Percentiles rank a stretch among this genome's conserved stretches.
These are phyloP conservation scores for Corbicula japonica DNA, from an alignment of 2,888 invertebrate species.

Conservation along the genomic window DNA sequence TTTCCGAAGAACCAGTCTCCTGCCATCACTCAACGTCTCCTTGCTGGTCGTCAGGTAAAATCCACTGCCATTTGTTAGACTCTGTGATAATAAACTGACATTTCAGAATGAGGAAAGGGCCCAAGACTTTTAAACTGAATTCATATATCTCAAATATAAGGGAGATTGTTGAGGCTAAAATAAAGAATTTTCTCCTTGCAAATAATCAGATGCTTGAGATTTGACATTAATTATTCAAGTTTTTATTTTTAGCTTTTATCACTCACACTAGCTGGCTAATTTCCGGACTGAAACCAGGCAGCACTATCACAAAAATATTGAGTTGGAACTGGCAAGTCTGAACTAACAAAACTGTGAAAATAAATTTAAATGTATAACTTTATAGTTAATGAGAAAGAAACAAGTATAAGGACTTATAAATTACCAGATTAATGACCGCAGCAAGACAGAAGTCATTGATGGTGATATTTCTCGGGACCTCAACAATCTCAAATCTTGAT, in stretches of 20 bases:
- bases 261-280: not conserved
- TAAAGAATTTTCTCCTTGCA: too few relatives aligned
- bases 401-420: slow-evolving; percentile 14
- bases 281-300: not conserved
- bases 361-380: not conserved
- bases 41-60: slow-evolving; percentile 79
- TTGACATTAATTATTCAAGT: too few relatives aligned
- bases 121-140: too few relatives aligned
- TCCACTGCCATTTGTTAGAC: slow-evolving; percentile 84
- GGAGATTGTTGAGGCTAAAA: too few relatives aligned
- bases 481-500: slow-evolving; percentile 82
- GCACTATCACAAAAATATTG: not conserved
- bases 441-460: slow-evolving; percentile 84
- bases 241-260: too few relatives aligned
- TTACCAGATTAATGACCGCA: slow-evolving; percentile 85
- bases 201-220: too few relatives aligned
- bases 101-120: too few relatives aligned
- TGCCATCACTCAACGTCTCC: slow-evolving; percentile 80
- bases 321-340: not conserved
- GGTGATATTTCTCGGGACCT: slow-evolving; percentile 83
- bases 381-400: too few relatives aligned
- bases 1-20: slow-evolving; percentile 80
- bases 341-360: not conserved
- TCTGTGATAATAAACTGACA: slow-evolving; percentile 72
- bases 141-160: too few relatives aligned